Conservation (phyloP, 2,888 invertebrate species). For the Polydesmus complanatus region DNA sequence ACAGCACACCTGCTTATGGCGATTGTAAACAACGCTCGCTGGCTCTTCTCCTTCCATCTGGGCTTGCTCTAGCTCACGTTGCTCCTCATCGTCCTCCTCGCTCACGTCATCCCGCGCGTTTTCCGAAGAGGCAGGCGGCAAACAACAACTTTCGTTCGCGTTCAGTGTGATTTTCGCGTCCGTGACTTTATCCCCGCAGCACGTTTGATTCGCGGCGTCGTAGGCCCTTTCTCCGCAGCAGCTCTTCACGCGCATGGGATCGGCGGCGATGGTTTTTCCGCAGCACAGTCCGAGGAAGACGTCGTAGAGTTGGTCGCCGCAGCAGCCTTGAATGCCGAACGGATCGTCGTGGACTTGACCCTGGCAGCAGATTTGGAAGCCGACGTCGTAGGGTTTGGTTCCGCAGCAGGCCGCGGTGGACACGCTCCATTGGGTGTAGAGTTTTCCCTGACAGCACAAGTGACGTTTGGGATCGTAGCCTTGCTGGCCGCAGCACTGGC, state of each 20-base stretch:
- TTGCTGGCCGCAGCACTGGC: neutral
- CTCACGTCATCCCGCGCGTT: no score
- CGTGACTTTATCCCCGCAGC: slow-evolving; percentile 1
- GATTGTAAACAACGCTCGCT: slow-evolving; percentile 2
- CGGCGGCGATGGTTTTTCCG: neutral
- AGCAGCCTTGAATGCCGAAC: slow-evolving; percentile 13
- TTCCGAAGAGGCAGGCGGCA: no score
- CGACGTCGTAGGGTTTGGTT: slow-evolving; percentile 3
- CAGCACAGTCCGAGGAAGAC: slow-evolving; percentile 10
- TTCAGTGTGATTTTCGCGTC: neutral
- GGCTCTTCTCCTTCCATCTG: no score
- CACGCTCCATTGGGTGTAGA: slow-evolving; percentile 7
- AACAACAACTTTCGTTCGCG: neutral
- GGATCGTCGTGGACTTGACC: slow-evolving; percentile 10
- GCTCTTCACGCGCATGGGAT: slow-evolving; percentile 4
- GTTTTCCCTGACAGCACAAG: slow-evolving; percentile 11
- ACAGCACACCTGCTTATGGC: slow-evolving; percentile 7
- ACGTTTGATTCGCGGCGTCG: slow-evolving; percentile 2
- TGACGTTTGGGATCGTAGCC: slow-evolving; percentile 9
- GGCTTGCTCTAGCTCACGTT: no score
- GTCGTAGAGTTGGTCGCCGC: slow-evolving; percentile 5
- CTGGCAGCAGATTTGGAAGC: slow-evolving; percentile 7
- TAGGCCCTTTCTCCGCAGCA: slow-evolving; percentile 11
- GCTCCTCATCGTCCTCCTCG: no score
- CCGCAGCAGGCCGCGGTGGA: slow-evolving; percentile 8